Evolutionary conservation across 2,888 invertebrate species (phyloP).

Genomic region (Chrysolina oricalcia): DNA sequence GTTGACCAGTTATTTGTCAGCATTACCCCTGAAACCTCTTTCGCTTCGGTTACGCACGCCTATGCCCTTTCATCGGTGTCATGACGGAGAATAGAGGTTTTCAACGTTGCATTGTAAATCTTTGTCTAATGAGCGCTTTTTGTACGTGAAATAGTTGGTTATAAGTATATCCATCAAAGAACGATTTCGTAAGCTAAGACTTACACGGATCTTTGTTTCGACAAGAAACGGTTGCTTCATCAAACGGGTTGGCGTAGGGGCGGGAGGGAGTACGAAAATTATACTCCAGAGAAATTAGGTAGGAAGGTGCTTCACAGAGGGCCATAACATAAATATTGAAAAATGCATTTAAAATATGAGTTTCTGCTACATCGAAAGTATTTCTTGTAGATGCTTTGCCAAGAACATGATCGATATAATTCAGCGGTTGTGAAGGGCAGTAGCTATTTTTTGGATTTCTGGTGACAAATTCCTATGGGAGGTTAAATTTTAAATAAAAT

Average conservation of each 20-base stretch:
- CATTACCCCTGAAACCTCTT: background rate
- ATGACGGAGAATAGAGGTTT: background rate
- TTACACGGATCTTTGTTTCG: background rate
- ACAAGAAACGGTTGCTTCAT: background rate
- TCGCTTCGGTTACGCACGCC: background rate
- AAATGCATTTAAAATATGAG: no score
- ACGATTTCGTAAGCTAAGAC: background rate
- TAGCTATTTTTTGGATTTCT: no score
- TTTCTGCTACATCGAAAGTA: no score
- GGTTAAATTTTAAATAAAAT: no score
- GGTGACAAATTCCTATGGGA: no score
- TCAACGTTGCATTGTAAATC: background rate
- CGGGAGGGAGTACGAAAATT: background rate
- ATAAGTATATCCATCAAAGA: constrained; percentile 16
- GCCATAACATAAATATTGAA: no score
- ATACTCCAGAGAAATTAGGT: background rate
- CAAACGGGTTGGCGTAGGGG: background rate
- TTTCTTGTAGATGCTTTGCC: no score
- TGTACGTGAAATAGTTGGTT: constrained; percentile 1
- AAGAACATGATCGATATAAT: no score
- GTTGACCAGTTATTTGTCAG: background rate
- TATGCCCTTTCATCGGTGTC: background rate
- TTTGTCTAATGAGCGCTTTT: constrained; percentile 8
- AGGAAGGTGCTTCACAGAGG: no score
- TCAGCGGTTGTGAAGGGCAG: no score